Evolutionary conservation across 2,113 vertebrate genomes (phyloP), one percentile per base, ranked within the genome.

Genomic region (Garra rufa): DNA sequence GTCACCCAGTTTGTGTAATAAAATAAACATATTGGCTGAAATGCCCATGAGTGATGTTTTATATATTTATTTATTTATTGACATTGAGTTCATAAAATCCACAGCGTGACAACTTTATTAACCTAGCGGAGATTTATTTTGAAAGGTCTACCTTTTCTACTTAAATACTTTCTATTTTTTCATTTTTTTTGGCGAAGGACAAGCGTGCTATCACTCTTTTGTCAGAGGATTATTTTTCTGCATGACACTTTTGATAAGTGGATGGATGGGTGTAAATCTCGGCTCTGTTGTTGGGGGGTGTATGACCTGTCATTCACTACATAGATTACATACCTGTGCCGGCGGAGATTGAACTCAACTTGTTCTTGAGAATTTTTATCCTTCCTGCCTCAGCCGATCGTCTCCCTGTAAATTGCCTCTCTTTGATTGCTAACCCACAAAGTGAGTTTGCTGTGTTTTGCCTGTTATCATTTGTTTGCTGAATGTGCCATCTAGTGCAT

Each of bases 81-180:
- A 75, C 80, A 57, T 88, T 87, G 81, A 86, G 73, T 85, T 52
- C 82, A 59, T 89, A 90, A 89, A 26, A 89, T 87, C 74, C 86
- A 88, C 85, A 50, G 34, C 28, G 86, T 88, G 91, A 92, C 92
- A 92, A 88, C 88, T 92, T 92, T 92, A 92, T 92, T 92, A 91
- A 92, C 84, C 87, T 10, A 17, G 67, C 26, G 43, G 78, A 91
- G 92, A 92, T 92, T 92, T 92, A 91, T 91, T 79, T n/a, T 71
- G 65, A 70, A 89, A 82, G 79, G 83, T 81, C 88, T 87, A 73
- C 86, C 86, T 82, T 78, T 81, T 79, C 86, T 87, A 84, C 76
- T 82, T 81, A 86, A 81, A 81, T 70, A 38, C 28, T 69, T 69
- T 13, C 5, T 80, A 9, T 73, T 73, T 85, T 88, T 92, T 43